Base-by-base conservation (phyloP, 1,140 invertebrate species). In the Monomorium pharaonis region DNA sequence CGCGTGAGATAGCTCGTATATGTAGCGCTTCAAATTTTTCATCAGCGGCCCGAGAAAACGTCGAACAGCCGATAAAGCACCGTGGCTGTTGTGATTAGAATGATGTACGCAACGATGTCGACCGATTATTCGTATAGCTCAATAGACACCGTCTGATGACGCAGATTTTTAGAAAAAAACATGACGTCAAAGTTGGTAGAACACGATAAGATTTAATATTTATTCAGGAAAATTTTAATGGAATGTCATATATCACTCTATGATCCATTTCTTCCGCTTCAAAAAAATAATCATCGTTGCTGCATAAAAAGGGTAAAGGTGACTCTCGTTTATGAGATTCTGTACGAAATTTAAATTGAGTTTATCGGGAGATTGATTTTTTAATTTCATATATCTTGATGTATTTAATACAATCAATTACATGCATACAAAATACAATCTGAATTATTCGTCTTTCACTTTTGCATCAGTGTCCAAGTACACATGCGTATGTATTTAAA, bases 11-110 rank as follows among this genome's bases (percentile, higher is more conserved):
- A 78, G 75, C 51, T 86, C 42, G 56, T 69, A 58, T 78, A 47
- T 56, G 54, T 58, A 54, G 30, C 74, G 67, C 18, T 58, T 77
- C 65, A 30, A 88, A 86, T 77, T 86, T 84, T 77, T 86, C 54
- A 77, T 54, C 65, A 42, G 30, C 30, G 42, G n/a, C 27, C 37
- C 69, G 42, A 16, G 42, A 44, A 62, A 60, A 81, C 33, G 84
- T 80, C 49, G 63, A 54, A 80, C 84, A 10, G 18, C 62, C 51
- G 78, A 81, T 81, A 72, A 81, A 81, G 60, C 44, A 49, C n/a
- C 58, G 58, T 12, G 47, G 21, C 37, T 21, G 77, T 54, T 42
- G 51, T 58, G 78, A 83, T 83, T 83, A 74, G 49, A 30, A 74
- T 58, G 49, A 74, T 83, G 65, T 72, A 81, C 51, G 37, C 42